Percentiles rank a stretch among this genome's conserved stretches.
Evolutionary conservation across 2,888 invertebrate species (phyloP).

Genomic region (Apamea crenata): DNA sequence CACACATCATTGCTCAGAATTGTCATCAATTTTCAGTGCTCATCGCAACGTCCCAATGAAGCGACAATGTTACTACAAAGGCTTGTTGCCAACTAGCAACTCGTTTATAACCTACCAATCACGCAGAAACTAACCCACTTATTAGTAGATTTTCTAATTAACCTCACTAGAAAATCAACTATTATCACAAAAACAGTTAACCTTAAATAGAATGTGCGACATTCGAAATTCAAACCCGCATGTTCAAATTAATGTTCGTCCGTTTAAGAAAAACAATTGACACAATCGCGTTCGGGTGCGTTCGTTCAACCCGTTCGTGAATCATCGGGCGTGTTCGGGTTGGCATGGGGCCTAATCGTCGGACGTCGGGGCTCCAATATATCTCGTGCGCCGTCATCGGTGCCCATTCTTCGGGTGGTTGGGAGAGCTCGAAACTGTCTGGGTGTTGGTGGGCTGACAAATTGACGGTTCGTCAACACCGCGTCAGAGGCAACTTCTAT

Average conservation of each 20-base stretch:
- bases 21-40: conserved; percentile 63
- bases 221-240: conserved; percentile 85
- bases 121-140: conserved; percentile 59
- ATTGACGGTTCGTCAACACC: conserved; percentile 84
- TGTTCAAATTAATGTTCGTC: conserved; percentile 82
- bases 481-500: conserved; percentile 72
- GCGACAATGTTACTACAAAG: conserved; percentile 31
- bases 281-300: conserved; percentile 78
- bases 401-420: conserved; percentile 86
- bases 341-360: conserved; percentile 89
- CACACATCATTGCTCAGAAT: conserved; percentile 56
- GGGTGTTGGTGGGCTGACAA: conserved; percentile 87
- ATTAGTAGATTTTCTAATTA: conserved; percentile 54
- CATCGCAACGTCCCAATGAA: conserved; percentile 50
- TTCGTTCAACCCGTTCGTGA: conserved; percentile 86
- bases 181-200: conserved; percentile 67
- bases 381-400: conserved; percentile 87
- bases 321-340: conserved; percentile 82
- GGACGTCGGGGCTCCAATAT: conserved; percentile 84
- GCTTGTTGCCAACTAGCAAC: conserved; percentile 53
- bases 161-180: conserved; percentile 60
- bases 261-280: conserved; percentile 89
- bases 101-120: conserved; percentile 53
- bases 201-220: conserved; percentile 70
- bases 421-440: conserved; percentile 84